Percentiles rank a stretch among this genome's conserved stretches.
These are phyloP conservation scores for Silurus aristotelis DNA, from an alignment of 2,797 vertebrate genomes.

Conservation along the genomic window DNA sequence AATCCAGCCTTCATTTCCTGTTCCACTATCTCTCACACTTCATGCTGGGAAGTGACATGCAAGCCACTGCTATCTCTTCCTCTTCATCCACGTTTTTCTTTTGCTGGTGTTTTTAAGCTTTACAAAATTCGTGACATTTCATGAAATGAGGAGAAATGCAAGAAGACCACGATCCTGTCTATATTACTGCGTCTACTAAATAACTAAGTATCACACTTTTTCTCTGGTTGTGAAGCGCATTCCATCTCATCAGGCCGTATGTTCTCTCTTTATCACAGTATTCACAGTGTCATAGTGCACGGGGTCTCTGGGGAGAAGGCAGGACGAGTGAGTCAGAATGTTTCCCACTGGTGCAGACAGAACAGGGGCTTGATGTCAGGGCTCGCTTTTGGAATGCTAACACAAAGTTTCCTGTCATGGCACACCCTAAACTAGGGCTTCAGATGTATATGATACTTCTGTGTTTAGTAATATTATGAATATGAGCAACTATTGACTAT, in stretches of 20 bases:
- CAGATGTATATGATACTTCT: neutral
- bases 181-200: neutral
- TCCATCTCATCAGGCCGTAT: neutral
- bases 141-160: neutral
- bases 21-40: constrained; percentile 66
- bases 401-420: constrained; percentile 41
- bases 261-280: neutral
- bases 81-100: constrained; percentile 50
- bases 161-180: neutral
- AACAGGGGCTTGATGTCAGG: constrained; percentile 39
- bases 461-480: neutral
- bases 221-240: neutral
- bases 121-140: constrained; percentile 2
- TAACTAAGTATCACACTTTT: neutral
- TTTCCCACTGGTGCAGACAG: constrained; percentile 29
- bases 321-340: constrained; percentile 49
- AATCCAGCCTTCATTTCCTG: constrained; percentile 60
- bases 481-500: neutral
- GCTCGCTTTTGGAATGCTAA: constrained; percentile 43
- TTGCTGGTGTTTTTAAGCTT: constrained; percentile 12
- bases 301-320: constrained; percentile 49
- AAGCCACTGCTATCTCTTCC: constrained; percentile 63
- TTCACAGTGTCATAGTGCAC: neutral
- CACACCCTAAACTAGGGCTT: neutral
- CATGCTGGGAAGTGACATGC: constrained; percentile 64